Conservation (phyloP, 2,113 vertebrate species). For the Vulpes ferrilata region DNA sequence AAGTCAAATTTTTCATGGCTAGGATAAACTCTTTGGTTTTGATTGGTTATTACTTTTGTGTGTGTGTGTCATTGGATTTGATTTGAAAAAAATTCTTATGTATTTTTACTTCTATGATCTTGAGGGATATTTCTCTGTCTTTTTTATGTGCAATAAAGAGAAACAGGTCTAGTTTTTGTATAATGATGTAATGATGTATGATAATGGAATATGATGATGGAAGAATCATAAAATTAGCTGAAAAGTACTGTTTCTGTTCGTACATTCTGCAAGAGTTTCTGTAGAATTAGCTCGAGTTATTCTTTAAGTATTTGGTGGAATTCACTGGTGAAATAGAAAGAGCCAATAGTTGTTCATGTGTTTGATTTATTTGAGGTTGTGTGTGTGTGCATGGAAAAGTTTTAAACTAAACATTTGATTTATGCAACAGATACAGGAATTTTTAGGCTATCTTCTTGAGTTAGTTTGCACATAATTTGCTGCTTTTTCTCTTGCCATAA, state of each 20-base stretch:
- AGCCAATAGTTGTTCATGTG: background rate
- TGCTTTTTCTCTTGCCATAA: background rate
- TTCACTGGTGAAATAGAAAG: background rate
- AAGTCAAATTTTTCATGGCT: background rate
- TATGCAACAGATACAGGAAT: background rate
- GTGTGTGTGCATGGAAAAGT: background rate
- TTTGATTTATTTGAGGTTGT: background rate
- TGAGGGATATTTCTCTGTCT: background rate
- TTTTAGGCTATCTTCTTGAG: background rate
- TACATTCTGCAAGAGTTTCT: background rate
- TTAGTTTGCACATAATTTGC: background rate
- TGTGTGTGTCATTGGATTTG: background rate
- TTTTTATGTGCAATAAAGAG: background rate
- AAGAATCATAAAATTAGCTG: background rate
- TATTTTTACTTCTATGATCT: background rate
- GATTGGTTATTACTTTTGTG: background rate
- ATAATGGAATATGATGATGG: background rate
- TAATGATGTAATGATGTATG: background rate
- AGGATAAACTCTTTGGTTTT: background rate
- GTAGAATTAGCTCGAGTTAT: background rate
- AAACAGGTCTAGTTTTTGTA: background rate
- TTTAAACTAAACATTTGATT: background rate
- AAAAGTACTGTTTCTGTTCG: background rate
- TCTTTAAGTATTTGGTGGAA: constrained; percentile 16
- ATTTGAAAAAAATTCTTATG: background rate